Conservation (phyloP, 2,888 invertebrate genomes). For the Diarsia mendica region DNA sequence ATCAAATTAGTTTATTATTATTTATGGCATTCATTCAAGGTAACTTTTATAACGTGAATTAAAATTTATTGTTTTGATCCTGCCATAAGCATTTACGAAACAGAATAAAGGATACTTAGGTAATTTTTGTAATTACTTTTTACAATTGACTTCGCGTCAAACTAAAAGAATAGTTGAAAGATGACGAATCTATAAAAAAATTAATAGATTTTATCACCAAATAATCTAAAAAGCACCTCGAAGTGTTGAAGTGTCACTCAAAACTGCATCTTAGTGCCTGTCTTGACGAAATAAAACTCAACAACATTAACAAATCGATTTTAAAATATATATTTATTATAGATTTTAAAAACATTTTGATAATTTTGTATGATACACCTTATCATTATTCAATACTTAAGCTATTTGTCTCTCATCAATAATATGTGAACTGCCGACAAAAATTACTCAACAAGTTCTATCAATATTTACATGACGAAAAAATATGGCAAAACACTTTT, state of each 20-base stretch:
- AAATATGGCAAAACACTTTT: slow-evolving; percentile 37
- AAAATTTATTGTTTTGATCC: neutral
- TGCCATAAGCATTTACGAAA: neutral
- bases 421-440: slow-evolving; percentile 12
- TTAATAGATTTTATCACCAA: neutral
- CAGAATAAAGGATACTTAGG: neutral
- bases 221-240: neutral
- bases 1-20: neutral
- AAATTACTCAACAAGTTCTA: slow-evolving; percentile 27
- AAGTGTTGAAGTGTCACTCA: slow-evolving; percentile 1
- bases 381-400: neutral
- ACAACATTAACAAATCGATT: too few relatives aligned
- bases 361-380: neutral
- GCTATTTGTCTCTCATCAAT: neutral
- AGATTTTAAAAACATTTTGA: neutral
- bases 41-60: neutral
- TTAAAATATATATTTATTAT: too few relatives aligned
- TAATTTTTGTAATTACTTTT: neutral
- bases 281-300: neutral
- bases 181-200: neutral
- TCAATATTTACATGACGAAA: slow-evolving; percentile 40
- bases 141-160: neutral
- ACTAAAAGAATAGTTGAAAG: neutral
- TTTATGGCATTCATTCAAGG: slow-evolving; percentile 3
- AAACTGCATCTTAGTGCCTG: slow-evolving; percentile 18